Percentiles rank a stretch among this genome's conserved stretches.
Evolutionary conservation across 2,888 invertebrate genomes (phyloP).

Genomic region (Dysmachus trigonus): DNA sequence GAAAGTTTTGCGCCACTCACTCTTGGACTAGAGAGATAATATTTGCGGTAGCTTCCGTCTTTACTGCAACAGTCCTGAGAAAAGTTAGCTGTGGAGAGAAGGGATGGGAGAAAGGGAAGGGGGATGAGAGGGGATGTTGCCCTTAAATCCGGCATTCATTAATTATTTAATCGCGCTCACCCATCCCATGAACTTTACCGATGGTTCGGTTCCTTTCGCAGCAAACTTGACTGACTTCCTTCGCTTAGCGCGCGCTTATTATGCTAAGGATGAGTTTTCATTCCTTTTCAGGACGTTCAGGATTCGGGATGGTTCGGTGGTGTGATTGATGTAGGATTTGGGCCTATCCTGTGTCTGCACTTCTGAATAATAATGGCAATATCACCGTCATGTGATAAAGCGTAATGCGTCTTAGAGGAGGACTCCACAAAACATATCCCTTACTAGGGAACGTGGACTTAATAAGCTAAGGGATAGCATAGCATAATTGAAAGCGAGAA

Average conservation of each 20-base stretch:
- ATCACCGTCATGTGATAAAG: neutral
- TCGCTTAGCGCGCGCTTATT: neutral
- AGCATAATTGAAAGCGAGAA: neutral
- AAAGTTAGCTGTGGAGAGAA: neutral
- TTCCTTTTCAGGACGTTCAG: neutral
- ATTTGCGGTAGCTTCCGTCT: neutral
- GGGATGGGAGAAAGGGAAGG: no score
- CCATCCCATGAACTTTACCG: neutral
- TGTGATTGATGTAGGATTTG: neutral
- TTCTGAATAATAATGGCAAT: neutral
- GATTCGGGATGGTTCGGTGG: neutral
- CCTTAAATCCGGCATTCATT: neutral
- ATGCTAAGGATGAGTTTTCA: neutral
- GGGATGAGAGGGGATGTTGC: neutral
- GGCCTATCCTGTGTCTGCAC: neutral
- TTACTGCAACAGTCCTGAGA: neutral
- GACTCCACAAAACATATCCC: neutral
- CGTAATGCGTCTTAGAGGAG: neutral
- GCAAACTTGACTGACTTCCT: neutral
- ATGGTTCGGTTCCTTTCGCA: neutral
- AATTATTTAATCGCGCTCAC: conserved; percentile 10
- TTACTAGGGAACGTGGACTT: neutral
- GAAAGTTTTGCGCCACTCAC: neutral
- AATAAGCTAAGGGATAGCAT: neutral
- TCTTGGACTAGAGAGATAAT: neutral